Base-by-base conservation (phyloP, 2,797 vertebrate species). In the Acipenser transmontanus region DNA sequence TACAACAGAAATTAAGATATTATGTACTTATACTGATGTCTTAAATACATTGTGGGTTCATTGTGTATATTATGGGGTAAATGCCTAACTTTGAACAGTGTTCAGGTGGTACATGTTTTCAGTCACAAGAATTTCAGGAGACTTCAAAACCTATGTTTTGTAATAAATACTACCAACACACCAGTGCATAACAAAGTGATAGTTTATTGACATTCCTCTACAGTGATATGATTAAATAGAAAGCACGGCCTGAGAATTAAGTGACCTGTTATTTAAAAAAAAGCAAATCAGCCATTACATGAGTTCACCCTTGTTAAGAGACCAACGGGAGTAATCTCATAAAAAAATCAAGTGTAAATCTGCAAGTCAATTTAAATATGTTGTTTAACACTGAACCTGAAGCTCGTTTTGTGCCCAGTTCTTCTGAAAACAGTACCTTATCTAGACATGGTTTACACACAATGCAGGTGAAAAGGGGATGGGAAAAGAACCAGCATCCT, bases 121-220 rank as follows among this genome's bases (percentile, higher is more conserved):
- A 34, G 34, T 34, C 34, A 34, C 34, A 34, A 4, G 4, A 34
- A 34, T 34, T 34, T 34, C 34, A 4, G 34, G 34, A 34, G 34
- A 34, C 20, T 34, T 34, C 20, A 34, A 1, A 34, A 34, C 20
- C 20, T 17, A 17, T 17, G 17, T 17, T 34, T 34, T 34, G 2
- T 34, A 34, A 34, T 34, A 34, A 34, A 47, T 17, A 49, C 0
- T 8, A 52, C 57, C 68, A 34, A 66, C 66, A 87, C 81, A 73
- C 72, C 62, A 63, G 77, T 82, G 74, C 80, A 87, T 90, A 91
- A 88, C 87, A 94, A 95, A 94, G 80, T 88, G 80, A 87, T 78
- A 66, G 76, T 96, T 95, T 95, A 96, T 95, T 95, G 85, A 92
- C 88, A 91, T 91, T 92, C 87, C 85, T 91, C 79, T 89, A 86